Percentiles rank a stretch among this genome's conserved stretches.
Evolutionary conservation across 2,113 vertebrate species (phyloP).

Genomic region (Fregata magnificens): DNA sequence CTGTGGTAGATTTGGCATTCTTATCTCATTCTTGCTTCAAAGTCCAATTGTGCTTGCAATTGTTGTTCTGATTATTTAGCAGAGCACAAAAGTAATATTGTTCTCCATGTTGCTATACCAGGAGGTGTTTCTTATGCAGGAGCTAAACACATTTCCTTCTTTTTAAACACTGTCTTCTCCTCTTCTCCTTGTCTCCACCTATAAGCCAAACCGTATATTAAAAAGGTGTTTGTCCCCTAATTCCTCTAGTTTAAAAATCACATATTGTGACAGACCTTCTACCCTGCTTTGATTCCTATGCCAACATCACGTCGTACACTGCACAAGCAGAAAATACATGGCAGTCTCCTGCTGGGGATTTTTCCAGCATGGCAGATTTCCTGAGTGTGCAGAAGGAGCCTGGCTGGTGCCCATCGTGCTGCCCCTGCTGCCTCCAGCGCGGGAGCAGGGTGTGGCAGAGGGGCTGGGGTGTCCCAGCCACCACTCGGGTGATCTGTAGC

Average conservation of each 20-base stretch:
- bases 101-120: neutral
- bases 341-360: neutral
- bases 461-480: neutral
- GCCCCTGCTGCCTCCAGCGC: neutral
- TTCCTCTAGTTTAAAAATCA: neutral
- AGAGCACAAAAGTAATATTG: neutral
- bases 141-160: neutral
- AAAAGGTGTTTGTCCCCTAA: neutral
- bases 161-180: neutral
- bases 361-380: neutral
- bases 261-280: neutral
- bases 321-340: neutral
- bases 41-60: constrained; percentile 31
- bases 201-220: neutral
- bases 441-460: neutral
- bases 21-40: neutral
- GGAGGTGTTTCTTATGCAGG: neutral
- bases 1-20: neutral
- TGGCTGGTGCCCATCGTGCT: neutral
- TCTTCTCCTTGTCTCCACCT: neutral
- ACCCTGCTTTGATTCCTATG: neutral
- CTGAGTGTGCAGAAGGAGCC: neutral
- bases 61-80: constrained; percentile 3
- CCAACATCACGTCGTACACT: neutral
- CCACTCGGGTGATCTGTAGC: accelerated